Evolutionary conservation across 2,888 invertebrate species (phyloP).

Genomic region (Campopleginae sp.): DNA sequence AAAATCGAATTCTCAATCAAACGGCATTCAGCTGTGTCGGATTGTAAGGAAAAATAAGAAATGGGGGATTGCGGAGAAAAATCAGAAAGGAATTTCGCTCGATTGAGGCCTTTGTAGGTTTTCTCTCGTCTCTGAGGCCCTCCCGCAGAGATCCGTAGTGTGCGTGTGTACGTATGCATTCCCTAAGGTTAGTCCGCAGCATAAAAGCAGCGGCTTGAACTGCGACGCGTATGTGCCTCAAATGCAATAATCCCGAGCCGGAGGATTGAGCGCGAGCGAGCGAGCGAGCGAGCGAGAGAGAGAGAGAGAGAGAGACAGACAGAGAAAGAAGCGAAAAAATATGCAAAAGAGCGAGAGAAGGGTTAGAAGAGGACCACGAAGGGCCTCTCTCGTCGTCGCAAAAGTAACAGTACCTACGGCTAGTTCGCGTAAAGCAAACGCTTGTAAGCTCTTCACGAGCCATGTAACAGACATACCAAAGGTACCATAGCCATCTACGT

Average conservation of each 20-base stretch:
- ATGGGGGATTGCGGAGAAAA: neutral
- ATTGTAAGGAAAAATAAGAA: constrained; percentile 7
- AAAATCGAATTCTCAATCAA: constrained; percentile 59
- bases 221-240: constrained; percentile 39
- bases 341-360: constrained; percentile 20
- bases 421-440: constrained; percentile 80
- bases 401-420: constrained; percentile 83
- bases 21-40: constrained; percentile 53
- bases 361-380: constrained; percentile 74
- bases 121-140: constrained; percentile 21
- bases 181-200: neutral
- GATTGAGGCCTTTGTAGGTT: constrained; percentile 57
- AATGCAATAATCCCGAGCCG: constrained; percentile 6
- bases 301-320: constrained; percentile 7
- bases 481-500: neutral
- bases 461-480: constrained; percentile 14
- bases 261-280: constrained; percentile 4
- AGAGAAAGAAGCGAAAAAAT: constrained; percentile 1
- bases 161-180: neutral
- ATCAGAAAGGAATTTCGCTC: constrained; percentile 45
- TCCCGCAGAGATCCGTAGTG: constrained; percentile 3
- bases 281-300: no score
- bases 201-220: constrained; percentile 39
- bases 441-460: constrained; percentile 65
- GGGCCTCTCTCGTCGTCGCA: constrained; percentile 77